Percentiles rank a stretch among this genome's conserved stretches.
These are phyloP conservation scores for Peromyscus melanophrys DNA, from an alignment of 2,797 vertebrate genomes.

Conservation along the genomic window DNA sequence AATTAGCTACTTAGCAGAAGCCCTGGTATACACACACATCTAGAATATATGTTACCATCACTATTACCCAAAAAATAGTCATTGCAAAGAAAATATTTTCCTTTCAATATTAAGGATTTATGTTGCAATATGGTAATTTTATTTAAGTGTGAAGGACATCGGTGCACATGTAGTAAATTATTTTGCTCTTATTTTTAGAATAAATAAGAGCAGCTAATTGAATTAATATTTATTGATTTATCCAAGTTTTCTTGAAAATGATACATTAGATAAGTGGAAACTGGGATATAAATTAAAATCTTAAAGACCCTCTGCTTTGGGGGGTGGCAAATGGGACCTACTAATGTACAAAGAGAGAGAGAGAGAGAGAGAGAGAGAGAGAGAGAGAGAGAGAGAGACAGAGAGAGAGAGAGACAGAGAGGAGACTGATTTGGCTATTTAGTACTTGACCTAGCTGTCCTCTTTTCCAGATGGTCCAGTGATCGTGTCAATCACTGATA, in stretches of 20 bases:
- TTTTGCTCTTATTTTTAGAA: conserved; percentile 52
- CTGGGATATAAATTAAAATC: conserved; percentile 45
- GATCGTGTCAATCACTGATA: conserved; percentile 64
- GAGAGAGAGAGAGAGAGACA: background rate
- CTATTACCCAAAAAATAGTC: conserved; percentile 43
- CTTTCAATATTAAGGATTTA: conserved; percentile 42
- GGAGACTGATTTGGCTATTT: conserved; percentile 26
- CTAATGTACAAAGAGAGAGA: background rate
- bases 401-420: background rate
- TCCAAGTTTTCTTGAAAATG: conserved; percentile 55
- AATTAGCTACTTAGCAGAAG: conserved; percentile 9
- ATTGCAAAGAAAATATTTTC: background rate
- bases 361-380: background rate
- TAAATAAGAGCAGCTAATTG: conserved; percentile 41
- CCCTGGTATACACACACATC: background rate
- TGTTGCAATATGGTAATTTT: conserved; percentile 37
- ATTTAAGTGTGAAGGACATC: conserved; percentile 19
- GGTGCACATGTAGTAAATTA: conserved; percentile 16
- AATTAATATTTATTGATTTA: conserved; percentile 54
- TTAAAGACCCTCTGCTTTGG: background rate
- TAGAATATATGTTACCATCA: background rate
- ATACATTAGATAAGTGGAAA: conserved; percentile 38
- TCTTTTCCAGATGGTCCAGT: conserved; percentile 30
- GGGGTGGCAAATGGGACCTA: background rate
- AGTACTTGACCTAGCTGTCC: background rate